Evolutionary conservation across 2,888 invertebrate species (phyloP).

Genomic region (Rhopalosiphum nymphaeae): DNA sequence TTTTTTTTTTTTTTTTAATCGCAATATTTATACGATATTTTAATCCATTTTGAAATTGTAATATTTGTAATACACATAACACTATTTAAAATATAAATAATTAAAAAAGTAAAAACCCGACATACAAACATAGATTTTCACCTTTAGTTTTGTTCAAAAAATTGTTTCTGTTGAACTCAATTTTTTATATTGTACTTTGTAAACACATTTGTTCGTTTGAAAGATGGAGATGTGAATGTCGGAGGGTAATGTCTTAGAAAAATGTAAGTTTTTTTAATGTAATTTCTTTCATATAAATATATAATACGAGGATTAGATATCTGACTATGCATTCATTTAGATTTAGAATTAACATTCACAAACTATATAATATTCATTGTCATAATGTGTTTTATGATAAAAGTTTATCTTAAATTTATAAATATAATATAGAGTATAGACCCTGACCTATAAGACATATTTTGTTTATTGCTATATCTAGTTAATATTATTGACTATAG

Average conservation of each 20-base stretch:
- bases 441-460: not conserved
- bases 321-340: not conserved
- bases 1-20: not conserved
- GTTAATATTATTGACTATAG: not conserved
- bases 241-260: not conserved
- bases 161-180: not conserved
- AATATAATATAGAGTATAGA: not conserved
- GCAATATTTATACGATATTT: not conserved
- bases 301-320: not conserved
- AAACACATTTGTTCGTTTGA: not conserved
- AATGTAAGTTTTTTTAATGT: not conserved
- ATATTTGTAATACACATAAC: not conserved
- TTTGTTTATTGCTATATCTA: not conserved
- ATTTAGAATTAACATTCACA: not conserved
- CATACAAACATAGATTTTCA: too few relatives aligned
- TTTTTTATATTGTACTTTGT: not conserved
- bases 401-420: constrained; percentile 6
- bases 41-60: not conserved
- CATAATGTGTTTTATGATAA: not conserved
- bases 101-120: not conserved
- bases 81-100: too few relatives aligned
- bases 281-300: not conserved
- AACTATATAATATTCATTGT: not conserved
- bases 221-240: not conserved
- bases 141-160: not conserved